phyloP scores from a whole-genome alignment of 2,797 vertebrate species.

The Acrossocheilus fasciatus region DNA sequence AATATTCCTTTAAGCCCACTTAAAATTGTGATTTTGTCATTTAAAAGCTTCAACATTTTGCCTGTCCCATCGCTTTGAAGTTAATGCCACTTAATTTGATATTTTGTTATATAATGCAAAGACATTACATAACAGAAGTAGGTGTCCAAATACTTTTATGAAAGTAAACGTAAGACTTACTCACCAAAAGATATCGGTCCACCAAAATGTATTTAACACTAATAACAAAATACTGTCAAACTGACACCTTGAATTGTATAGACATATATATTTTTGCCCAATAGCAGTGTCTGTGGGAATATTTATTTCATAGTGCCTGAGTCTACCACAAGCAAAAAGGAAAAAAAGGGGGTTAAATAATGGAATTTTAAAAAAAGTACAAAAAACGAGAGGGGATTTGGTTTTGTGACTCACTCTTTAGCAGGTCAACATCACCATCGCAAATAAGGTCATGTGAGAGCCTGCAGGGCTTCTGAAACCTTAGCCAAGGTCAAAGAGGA shows the following conservation, averaged over 20 bases:
- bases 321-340: slow-evolving; percentile 7
- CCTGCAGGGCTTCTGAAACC: slow-evolving; percentile 73
- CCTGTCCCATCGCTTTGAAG: neutral
- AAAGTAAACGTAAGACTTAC: neutral
- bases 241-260: neutral
- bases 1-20: neutral
- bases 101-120: slow-evolving; percentile 3
- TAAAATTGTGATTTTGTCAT: neutral
- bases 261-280: neutral
- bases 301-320: neutral
- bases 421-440: slow-evolving; percentile 67
- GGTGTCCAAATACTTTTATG: neutral
- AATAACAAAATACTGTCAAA: neutral
- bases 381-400: slow-evolving; percentile 17
- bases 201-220: neutral
- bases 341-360: neutral
- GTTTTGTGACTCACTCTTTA: slow-evolving; percentile 66
- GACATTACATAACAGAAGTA: neutral
- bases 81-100: neutral
- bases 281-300: neutral
- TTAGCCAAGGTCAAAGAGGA: slow-evolving; percentile 78
- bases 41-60: neutral
- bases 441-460: slow-evolving; percentile 73
- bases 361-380: neutral
- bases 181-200: neutral